These are phyloP conservation scores for Panagrolaimus sp. DNA, from an alignment of 1,140 invertebrate species.

Conservation along the genomic window DNA sequence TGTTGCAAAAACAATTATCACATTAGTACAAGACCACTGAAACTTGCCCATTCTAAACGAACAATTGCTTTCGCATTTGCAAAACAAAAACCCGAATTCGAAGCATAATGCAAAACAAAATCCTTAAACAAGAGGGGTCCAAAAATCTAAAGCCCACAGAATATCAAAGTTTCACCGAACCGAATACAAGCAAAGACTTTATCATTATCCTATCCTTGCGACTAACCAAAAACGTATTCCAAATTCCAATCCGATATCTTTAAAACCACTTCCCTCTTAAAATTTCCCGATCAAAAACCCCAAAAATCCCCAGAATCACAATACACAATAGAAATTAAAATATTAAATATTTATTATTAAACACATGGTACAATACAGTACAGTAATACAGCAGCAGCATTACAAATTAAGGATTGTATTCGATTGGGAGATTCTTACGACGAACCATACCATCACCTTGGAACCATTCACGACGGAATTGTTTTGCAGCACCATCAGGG, in stretches of 20 bases:
- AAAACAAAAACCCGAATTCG: constrained; percentile 69
- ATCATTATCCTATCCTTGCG: no score
- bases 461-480: constrained; percentile 47
- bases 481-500: constrained; percentile 40
- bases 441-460: constrained; percentile 47
- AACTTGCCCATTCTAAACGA: no score
- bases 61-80: constrained; percentile 82
- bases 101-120: constrained; percentile 69
- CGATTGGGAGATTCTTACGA: constrained; percentile 47
- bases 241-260: no score
- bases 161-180: constrained; percentile 74
- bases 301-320: not conserved
- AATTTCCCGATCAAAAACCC: not conserved
- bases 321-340: no score
- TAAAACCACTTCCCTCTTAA: no score
- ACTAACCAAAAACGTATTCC: no score
- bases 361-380: no score
- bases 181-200: constrained; percentile 69
- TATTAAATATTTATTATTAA: no score
- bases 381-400: no score
- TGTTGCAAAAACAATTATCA: no score
- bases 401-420: constrained; percentile 41
- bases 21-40: no score
- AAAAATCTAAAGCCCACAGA: constrained; percentile 85
- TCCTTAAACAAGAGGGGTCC: constrained; percentile 74